Conservation (phyloP, 2,113 vertebrate species). For the Xiphias gladius region DNA sequence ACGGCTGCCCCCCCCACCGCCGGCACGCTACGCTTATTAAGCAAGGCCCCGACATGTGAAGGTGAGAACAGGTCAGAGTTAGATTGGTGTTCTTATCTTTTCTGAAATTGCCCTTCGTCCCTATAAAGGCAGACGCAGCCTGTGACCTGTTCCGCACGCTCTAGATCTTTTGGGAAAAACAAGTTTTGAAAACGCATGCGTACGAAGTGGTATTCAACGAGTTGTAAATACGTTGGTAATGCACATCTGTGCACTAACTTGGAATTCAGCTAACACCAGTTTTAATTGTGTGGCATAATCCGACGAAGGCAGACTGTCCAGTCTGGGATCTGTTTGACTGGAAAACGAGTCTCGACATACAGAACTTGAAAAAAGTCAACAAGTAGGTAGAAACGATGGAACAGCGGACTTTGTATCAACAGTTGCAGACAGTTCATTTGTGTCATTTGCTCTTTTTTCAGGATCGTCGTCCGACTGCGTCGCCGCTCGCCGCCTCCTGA, state of each 20-base stretch:
- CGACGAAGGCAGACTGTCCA: neutral
- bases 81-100: slow-evolving; percentile 40
- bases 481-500: slow-evolving; percentile 81
- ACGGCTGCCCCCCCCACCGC: slow-evolving; percentile 86
- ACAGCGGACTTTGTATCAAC: slow-evolving; percentile 41
- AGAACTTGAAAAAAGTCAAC: slow-evolving; percentile 1
- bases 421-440: slow-evolving; percentile 73
- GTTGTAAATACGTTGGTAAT: slow-evolving; percentile 16
- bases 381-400: slow-evolving; percentile 20
- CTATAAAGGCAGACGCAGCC: slow-evolving; percentile 45
- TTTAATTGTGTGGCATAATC: neutral
- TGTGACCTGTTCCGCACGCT: slow-evolving; percentile 1
- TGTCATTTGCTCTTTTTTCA: slow-evolving; percentile 83
- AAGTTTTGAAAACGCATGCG: slow-evolving; percentile 22
- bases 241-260: slow-evolving; percentile 20
- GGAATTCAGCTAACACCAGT: neutral
- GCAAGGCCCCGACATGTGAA: slow-evolving; percentile 73
- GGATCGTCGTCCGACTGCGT: slow-evolving; percentile 81
- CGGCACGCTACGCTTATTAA: slow-evolving; percentile 86
- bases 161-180: slow-evolving; percentile 5
- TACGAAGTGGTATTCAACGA: neutral
- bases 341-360: neutral
- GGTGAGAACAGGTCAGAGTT: slow-evolving; percentile 82
- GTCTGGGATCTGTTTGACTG: slow-evolving; percentile 2
- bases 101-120: slow-evolving; percentile 31